These are phyloP conservation scores for Panopea generosa DNA, from an alignment of 2,888 invertebrate species.

Conservation along the genomic window DNA sequence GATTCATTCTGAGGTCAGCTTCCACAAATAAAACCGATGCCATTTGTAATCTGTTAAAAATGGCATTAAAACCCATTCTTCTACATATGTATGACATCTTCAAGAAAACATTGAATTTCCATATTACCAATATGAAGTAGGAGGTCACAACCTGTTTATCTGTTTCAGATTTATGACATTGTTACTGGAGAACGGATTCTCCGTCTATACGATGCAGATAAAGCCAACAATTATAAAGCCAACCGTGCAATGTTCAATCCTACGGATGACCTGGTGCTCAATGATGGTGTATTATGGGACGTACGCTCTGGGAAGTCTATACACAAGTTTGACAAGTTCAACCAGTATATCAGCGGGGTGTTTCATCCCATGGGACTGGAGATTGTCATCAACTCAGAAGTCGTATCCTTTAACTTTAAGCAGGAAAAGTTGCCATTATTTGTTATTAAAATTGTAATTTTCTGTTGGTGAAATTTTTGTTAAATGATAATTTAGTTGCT, in stretches of 20 bases:
- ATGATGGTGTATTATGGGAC: constrained; percentile 98
- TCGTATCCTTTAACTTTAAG: constrained; percentile 84
- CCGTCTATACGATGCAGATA: constrained; percentile 90
- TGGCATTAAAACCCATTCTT: too few relatives aligned
- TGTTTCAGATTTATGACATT: constrained; percentile 92
- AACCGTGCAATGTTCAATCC: constrained; percentile 98
- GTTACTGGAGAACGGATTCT: constrained; percentile 91
- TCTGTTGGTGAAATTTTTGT: not conserved
- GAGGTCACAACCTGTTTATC: too few relatives aligned
- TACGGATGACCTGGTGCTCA: constrained; percentile 96
- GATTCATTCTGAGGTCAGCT: too few relatives aligned
- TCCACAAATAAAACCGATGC: too few relatives aligned
- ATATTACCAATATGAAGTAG: too few relatives aligned
- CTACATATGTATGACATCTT: too few relatives aligned
- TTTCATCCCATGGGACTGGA: constrained; percentile 98
- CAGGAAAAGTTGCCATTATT: too few relatives aligned
- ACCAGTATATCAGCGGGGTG: constrained; percentile 96
- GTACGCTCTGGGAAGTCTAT: constrained; percentile 93
- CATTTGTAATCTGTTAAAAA: too few relatives aligned
- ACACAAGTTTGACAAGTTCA: constrained; percentile 99
- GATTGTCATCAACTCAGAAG: constrained; percentile 98
- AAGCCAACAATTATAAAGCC: constrained; percentile 96
- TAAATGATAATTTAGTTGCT: not conserved
- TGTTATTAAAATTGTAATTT: not conserved
- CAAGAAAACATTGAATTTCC: too few relatives aligned